Conservation (phyloP, 1,140 invertebrate species). For the Drosophila baimaii region DNA sequence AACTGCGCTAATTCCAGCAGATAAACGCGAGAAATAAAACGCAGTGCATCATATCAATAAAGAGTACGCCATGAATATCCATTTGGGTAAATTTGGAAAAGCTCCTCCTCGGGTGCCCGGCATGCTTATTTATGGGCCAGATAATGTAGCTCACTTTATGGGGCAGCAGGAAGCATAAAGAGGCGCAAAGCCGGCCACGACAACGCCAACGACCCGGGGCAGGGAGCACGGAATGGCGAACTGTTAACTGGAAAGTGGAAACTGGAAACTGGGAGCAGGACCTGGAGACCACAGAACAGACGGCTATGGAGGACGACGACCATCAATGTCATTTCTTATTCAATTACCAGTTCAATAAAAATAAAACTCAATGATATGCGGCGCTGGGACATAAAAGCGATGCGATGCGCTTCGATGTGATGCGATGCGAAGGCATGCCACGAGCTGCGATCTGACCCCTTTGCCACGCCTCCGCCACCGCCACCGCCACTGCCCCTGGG, state of each 20-base stretch:
- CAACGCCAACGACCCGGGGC: neutral
- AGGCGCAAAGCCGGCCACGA: conserved; percentile 54
- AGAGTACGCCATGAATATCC: conserved; percentile 59
- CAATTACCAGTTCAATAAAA: conserved; percentile 80
- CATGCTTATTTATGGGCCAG: conserved; percentile 58
- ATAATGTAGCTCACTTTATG: conserved; percentile 67
- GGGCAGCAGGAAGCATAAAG: conserved; percentile 53
- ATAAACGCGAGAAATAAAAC: conserved; percentile 46
- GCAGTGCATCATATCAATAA: conserved; percentile 60
- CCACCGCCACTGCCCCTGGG: neutral
- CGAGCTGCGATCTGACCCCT: conserved; percentile 35
- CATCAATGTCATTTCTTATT: conserved; percentile 78
- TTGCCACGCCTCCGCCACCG: conserved; percentile 2
- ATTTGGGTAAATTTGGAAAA: conserved; percentile 60
- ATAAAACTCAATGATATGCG: conserved; percentile 78
- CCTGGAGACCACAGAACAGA: conserved; percentile 11
- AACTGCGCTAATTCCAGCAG: conserved; percentile 37
- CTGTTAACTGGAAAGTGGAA: conserved; percentile 9
- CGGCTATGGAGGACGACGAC: conserved; percentile 40
- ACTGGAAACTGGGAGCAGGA: conserved; percentile 11
- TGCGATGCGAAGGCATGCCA: conserved; percentile 21
- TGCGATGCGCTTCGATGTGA: conserved; percentile 37
- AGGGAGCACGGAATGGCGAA: neutral
- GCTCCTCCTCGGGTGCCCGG: conserved; percentile 28
- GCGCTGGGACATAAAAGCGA: conserved; percentile 58